phyloP scores from a whole-genome alignment of 2,888 invertebrate species.

The Sepiola atlantica region DNA sequence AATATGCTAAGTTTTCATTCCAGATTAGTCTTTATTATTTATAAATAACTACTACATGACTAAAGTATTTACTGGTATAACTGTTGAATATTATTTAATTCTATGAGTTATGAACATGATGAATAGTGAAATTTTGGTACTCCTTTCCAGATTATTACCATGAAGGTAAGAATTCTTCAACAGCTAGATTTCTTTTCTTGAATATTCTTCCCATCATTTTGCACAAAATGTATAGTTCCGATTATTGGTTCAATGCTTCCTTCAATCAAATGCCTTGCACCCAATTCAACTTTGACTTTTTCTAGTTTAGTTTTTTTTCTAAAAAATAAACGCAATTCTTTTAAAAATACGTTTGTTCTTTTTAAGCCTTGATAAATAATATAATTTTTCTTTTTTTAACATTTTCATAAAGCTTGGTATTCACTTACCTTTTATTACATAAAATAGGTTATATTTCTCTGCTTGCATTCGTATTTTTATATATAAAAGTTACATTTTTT shows the following conservation, averaged over 20 bases:
- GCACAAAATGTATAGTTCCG: not conserved
- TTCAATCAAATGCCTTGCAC: not conserved
- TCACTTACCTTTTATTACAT: not conserved
- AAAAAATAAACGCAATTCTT: not conserved
- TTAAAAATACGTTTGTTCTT: not conserved
- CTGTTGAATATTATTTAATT: not conserved
- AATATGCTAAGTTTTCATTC: not conserved
- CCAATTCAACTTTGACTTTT: not conserved
- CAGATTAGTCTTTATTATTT: not conserved
- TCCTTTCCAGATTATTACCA: constrained; percentile 32
- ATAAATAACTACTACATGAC: not conserved
- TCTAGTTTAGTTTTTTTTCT: not conserved
- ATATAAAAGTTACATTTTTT: no score
- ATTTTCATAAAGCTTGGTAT: not conserved
- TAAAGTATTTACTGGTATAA: not conserved
- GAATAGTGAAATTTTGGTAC: constrained; percentile 18
- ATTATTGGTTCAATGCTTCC: not conserved
- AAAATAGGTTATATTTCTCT: not conserved
- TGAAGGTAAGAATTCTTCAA: constrained; percentile 13
- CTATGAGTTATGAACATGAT: not conserved
- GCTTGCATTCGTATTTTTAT: not conserved
- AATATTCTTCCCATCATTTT: not conserved
- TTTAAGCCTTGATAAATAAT: not conserved
- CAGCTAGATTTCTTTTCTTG: not conserved
- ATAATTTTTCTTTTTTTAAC: not conserved